Percentiles rank a stretch among this genome's conserved stretches.
phyloP scores from a whole-genome alignment of 2,797 vertebrate species.

The Peromyscus attwateri region DNA sequence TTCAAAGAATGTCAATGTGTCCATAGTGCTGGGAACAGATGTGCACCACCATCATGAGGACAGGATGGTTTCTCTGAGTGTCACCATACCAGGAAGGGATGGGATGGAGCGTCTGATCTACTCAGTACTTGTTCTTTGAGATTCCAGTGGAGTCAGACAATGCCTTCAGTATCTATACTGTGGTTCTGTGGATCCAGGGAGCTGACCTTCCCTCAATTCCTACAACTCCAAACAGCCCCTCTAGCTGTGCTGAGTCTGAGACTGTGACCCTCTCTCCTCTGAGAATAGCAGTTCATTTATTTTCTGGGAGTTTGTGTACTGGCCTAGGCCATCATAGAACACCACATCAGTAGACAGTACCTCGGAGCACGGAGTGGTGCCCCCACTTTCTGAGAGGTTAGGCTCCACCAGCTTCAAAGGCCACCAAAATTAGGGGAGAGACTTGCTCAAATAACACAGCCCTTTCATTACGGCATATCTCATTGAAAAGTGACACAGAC shows the following conservation, averaged over 20 bases:
- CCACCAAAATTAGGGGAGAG: background rate
- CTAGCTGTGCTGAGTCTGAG: background rate
- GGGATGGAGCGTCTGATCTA: background rate
- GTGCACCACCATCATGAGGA: background rate
- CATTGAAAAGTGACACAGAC: background rate
- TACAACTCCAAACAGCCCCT: background rate
- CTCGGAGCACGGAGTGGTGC: background rate
- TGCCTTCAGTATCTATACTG: background rate
- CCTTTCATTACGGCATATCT: background rate
- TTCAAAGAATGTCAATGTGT: background rate
- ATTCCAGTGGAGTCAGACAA: background rate
- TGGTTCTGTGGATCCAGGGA: background rate
- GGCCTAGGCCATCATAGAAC: background rate
- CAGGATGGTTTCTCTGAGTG: background rate
- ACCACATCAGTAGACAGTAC: background rate
- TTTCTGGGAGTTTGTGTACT: background rate
- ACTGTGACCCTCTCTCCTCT: background rate
- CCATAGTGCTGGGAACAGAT: background rate
- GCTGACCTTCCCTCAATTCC: background rate
- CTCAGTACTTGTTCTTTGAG: background rate
- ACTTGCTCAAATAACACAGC: slow-evolving; percentile 1
- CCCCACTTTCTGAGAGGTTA: background rate
- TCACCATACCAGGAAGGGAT: background rate
- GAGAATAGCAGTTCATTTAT: background rate
- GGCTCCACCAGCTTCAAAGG: background rate